These are phyloP conservation scores for Phylloscopus whistleri DNA, from an alignment of 2,113 vertebrate species.

Conservation along the genomic window DNA sequence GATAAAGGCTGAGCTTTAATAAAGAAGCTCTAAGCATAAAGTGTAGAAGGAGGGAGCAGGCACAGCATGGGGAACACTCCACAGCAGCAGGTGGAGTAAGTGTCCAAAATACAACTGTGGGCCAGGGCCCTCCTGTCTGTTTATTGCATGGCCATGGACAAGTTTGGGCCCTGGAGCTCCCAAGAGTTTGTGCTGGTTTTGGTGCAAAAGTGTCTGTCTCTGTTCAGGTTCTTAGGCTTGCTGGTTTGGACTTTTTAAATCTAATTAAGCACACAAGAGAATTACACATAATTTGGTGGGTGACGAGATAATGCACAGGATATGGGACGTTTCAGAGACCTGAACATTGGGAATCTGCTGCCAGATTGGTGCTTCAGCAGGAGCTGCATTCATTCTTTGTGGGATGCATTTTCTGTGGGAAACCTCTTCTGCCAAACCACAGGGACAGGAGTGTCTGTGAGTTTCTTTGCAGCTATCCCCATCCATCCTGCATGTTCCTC, in stretches of 20 bases:
- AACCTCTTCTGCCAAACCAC: not conserved
- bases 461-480: not conserved
- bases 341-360: not conserved
- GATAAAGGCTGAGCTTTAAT: slow-evolving; percentile 66
- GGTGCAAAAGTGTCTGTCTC: not conserved
- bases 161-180: not conserved
- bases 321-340: not conserved
- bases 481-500: not conserved
- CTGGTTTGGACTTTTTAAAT: not conserved
- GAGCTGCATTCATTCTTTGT: not conserved
- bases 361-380: not conserved
- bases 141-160: not conserved
- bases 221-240: not conserved
- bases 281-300: not conserved
- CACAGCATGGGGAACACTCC: not conserved
- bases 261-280: not conserved
- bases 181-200: not conserved
- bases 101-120: not conserved
- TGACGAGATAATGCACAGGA: accelerated
- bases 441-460: not conserved
- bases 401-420: not conserved
- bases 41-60: not conserved
- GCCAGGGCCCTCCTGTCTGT: not conserved
- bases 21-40: slow-evolving; percentile 16
- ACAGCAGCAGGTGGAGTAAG: not conserved